A percentile compares a stretch with the other conserved stretches of the same genome.
Evolutionary conservation across 2,888 invertebrate species (phyloP).

Genomic region (Drosophila longiperda): DNA sequence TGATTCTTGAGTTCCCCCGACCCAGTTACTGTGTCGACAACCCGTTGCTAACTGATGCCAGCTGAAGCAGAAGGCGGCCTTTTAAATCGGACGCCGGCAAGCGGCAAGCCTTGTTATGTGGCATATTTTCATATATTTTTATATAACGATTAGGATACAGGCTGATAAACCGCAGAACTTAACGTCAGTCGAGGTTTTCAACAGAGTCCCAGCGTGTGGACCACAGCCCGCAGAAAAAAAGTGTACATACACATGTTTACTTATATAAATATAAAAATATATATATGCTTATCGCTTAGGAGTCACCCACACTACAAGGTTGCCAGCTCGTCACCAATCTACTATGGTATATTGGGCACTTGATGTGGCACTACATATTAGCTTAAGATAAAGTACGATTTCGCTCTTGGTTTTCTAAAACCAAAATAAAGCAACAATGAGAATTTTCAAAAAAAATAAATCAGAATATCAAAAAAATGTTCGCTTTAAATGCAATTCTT

Average conservation of each 20-base stretch:
- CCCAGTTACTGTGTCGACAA: constrained; percentile 35
- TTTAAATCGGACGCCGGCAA: constrained; percentile 36
- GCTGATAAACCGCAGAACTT: constrained; percentile 39
- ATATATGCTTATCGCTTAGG: constrained; percentile 15
- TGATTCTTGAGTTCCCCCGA: constrained; percentile 1
- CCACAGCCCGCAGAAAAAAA: constrained; percentile 48
- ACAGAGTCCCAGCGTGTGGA: constrained; percentile 22
- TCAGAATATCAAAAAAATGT: neutral
- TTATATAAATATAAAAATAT: neutral
- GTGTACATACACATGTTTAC: neutral
- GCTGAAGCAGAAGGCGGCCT: constrained; percentile 26
- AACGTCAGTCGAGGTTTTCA: constrained; percentile 23
- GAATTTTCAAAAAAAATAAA: neutral
- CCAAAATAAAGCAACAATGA: neutral
- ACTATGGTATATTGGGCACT: constrained; percentile 8
- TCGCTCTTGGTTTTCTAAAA: neutral
- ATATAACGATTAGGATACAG: constrained; percentile 50
- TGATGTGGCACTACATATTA: neutral
- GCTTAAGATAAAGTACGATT: neutral
- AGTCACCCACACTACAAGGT: constrained; percentile 15
- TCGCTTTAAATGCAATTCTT: neutral
- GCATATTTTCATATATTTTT: constrained; percentile 1
- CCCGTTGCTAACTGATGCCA: constrained; percentile 45
- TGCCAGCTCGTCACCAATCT: neutral
- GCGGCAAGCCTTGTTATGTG: constrained; percentile 5